Conservation (phyloP, 1,140 invertebrate species). For the Brachionus paranguensis region DNA sequence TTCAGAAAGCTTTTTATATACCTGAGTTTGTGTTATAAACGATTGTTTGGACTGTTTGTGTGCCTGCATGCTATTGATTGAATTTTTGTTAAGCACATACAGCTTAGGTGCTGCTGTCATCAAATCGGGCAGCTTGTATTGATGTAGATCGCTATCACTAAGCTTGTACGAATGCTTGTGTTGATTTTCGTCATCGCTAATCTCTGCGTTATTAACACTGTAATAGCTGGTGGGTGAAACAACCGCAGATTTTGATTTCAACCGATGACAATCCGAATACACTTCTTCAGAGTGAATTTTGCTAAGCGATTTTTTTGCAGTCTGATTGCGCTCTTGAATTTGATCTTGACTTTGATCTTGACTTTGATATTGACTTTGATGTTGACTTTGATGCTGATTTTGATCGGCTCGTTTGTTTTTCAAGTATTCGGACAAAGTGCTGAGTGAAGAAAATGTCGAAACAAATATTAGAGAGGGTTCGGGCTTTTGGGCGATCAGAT, state of each 20-base stretch:
- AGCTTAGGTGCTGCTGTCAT: not conserved
- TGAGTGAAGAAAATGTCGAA: conserved; percentile 3
- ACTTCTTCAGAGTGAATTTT: conserved; percentile 8
- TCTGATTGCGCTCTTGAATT: not conserved
- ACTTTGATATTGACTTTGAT: no score
- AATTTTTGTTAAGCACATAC: not conserved
- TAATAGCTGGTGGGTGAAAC: not conserved
- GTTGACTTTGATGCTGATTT: no score
- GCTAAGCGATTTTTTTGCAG: not conserved
- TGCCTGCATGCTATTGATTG: not conserved
- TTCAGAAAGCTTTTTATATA: conserved; percentile 20
- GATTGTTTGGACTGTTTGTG: not conserved
- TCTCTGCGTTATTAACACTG: not conserved
- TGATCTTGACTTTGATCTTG: no score
- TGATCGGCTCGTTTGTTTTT: not conserved
- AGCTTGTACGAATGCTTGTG: not conserved
- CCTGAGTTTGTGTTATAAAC: conserved; percentile 13
- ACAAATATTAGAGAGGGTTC: conserved; percentile 5
- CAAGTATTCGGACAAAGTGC: not conserved
- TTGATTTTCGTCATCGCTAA: not conserved
- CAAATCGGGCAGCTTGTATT: not conserved
- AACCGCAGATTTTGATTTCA: not conserved
- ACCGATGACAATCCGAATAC: not conserved
- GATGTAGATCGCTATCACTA: not conserved
- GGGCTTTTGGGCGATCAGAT: not conserved